Evolutionary conservation across 2,113 vertebrate species (phyloP), one percentile per base, ranked within the genome.

Genomic region (Pimephales promelas): DNA sequence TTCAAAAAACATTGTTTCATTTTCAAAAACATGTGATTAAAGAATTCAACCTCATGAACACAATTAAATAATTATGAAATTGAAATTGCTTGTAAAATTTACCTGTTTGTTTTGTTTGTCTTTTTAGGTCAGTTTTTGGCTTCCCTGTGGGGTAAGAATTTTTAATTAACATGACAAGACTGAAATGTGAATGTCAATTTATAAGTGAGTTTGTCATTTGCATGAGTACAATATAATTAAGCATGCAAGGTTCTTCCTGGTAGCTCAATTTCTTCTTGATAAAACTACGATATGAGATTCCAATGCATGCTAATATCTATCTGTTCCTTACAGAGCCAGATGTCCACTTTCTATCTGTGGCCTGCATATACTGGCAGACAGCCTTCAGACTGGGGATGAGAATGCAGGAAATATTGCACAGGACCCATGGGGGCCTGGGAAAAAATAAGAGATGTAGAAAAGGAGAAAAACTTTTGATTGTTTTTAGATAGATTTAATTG

Each of bases 301-400:
- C 31, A 34, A 66, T 8, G 16, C 31, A 66, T 34, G 31, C 16
- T 66, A 66, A 66, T 66, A 62, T 62, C 28, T 14, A 62, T 28
- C 24, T 62, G 18, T 70, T 22, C 20, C 31, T 10, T 31, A 22
- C n/a, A 72, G 68, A 3, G 8, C 1, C 4, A 1, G 1, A 3
- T 34, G 31, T 34, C 0, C 13, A 3, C 28, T 49, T 3, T 52
- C 73, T 13, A 90, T 89, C 43, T 93, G 92, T 78, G 0, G 1
- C 45, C 10, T 36, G 0, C 9, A 0, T 0, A 72, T 80, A 34
- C 88, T 92, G 1, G 26, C 1, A 6, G 26, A 86, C 2, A 1
- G 0, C 6, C 31, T 93, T 34, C 88, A 90, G 72, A 3, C 0
- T 5, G 92, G 90, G 3, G 90, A 93, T 6, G 43, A 91, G 84